Conservation (phyloP, 2,797 vertebrate genomes). For the Protonibea diacanthus region DNA sequence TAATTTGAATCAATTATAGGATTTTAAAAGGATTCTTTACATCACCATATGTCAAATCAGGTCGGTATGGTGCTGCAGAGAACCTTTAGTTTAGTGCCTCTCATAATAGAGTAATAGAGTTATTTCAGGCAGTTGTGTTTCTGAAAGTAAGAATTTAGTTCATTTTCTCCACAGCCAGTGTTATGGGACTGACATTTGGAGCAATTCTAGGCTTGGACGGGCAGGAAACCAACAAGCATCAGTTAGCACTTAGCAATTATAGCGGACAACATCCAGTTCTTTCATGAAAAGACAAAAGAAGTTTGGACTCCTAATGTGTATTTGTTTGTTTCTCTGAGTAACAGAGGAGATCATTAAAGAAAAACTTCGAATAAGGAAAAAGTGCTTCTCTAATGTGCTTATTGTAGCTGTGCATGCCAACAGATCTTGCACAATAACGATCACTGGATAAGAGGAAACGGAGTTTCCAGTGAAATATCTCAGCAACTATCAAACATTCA, state of each 20-base stretch:
- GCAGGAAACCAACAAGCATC: not conserved
- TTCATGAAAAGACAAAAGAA: not conserved
- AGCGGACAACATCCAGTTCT: not conserved
- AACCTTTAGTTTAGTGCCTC: not conserved
- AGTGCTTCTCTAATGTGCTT: too few relatives aligned
- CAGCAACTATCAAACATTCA: too few relatives aligned
- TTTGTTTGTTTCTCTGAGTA: not conserved
- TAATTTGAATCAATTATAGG: slow-evolving; percentile 11
- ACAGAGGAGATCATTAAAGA: too few relatives aligned
- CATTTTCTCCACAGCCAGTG: not conserved
- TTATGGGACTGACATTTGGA: not conserved
- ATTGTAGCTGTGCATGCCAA: too few relatives aligned
- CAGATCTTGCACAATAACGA: too few relatives aligned
- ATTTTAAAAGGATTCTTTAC: slow-evolving; percentile 9
- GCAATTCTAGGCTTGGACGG: not conserved
- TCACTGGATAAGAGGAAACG: too few relatives aligned
- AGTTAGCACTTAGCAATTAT: not conserved
- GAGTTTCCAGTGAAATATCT: too few relatives aligned
- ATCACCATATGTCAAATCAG: not conserved
- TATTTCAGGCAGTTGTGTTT: not conserved
- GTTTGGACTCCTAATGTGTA: not conserved
- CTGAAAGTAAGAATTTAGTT: too few relatives aligned
- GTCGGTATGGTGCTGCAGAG: not conserved
- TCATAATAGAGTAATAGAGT: not conserved
- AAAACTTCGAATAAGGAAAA: too few relatives aligned